Conservation (phyloP, 2,113 vertebrate species). For the Osmerus eperlanus region DNA sequence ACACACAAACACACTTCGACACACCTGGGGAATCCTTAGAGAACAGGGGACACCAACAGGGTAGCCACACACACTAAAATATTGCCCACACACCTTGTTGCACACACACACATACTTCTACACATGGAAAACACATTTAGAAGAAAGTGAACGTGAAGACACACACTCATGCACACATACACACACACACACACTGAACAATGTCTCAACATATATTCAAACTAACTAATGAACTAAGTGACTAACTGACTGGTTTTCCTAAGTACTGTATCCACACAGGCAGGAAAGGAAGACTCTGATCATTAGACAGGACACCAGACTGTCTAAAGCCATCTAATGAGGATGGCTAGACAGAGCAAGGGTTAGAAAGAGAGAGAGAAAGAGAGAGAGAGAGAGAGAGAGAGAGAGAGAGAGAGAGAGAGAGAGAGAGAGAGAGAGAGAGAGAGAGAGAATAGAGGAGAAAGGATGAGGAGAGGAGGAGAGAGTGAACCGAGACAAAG, state of each 20-base stretch:
- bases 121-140: too few species aligned
- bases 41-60: neutral
- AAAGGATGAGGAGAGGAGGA: neutral
- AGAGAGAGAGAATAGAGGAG: conserved; percentile 14
- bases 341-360: neutral
- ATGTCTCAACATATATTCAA: neutral
- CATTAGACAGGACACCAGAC: too few species aligned
- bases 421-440: conserved; percentile 18
- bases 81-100: neutral
- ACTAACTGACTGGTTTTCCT: too few species aligned
- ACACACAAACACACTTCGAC: neutral
- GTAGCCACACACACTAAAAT: neutral
- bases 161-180: neutral
- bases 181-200: conserved; percentile 12
- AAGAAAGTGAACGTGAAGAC: too few species aligned
- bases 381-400: neutral
- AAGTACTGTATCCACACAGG: too few species aligned
- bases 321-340: conserved; percentile 1
- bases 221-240: too few species aligned
- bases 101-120: conserved; percentile 1
- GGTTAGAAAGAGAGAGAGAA: neutral
- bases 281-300: too few species aligned
- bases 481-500: neutral
- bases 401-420: neutral
- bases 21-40: neutral